Percentiles rank a stretch among this genome's conserved stretches.
Conservation (phyloP, 2,888 invertebrate genomes). For the Plagodis dolabraria region DNA sequence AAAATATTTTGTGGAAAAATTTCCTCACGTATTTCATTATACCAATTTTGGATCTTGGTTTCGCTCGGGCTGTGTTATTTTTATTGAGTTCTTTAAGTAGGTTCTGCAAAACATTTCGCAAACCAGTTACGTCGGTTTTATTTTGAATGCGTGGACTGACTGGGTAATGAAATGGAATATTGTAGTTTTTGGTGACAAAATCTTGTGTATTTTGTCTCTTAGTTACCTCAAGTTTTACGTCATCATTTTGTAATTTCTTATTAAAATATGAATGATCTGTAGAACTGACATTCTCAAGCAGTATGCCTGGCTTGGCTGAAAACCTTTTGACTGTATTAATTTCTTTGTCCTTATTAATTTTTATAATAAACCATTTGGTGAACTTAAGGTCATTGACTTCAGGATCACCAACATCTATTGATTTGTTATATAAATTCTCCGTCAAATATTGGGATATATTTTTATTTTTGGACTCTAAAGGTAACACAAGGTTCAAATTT, state of each 20-base stretch:
- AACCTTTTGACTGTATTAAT: slow-evolving; percentile 1
- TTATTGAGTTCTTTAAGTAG: slow-evolving; percentile 37
- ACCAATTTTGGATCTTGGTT: slow-evolving; percentile 41
- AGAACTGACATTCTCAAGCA: neutral
- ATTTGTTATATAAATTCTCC: neutral
- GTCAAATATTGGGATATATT: neutral
- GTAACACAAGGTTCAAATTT: slow-evolving; percentile 3
- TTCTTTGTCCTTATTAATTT: slow-evolving; percentile 34
- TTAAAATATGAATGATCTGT: slow-evolving; percentile 14
- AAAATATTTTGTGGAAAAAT: slow-evolving; percentile 58
- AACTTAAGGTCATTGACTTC: slow-evolving; percentile 40
- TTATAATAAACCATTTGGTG: slow-evolving; percentile 40
- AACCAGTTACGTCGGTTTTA: slow-evolving; percentile 16
- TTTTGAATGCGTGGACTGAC: slow-evolving; percentile 16
- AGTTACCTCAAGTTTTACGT: neutral
- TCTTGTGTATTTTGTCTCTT: slow-evolving; percentile 44
- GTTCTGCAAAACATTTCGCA: slow-evolving; percentile 33
- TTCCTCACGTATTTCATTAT: slow-evolving; percentile 57
- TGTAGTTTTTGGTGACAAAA: slow-evolving; percentile 36
- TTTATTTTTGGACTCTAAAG: neutral
- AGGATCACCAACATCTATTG: neutral
- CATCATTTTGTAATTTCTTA: slow-evolving; percentile 14
- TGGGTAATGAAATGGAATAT: slow-evolving; percentile 14
- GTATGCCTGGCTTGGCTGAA: slow-evolving; percentile 14
- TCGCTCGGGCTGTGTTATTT: slow-evolving; percentile 34